Base-by-base conservation (phyloP, 2,797 vertebrate genomes). In the Sebastes steindachneri region DNA sequence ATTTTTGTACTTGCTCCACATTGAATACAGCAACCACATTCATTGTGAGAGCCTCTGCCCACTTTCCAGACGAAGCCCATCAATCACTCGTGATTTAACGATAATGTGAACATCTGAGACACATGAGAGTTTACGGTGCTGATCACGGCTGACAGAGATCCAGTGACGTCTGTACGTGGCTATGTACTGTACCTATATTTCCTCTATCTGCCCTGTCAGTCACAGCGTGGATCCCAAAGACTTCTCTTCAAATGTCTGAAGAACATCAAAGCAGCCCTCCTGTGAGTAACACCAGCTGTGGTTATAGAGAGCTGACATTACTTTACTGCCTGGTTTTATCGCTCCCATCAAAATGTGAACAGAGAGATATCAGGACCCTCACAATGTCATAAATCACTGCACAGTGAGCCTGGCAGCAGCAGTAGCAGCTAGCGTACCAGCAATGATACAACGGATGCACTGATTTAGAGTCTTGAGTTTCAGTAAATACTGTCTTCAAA, bases 291-390 rank as follows among this genome's bases (percentile, higher is more conserved):
- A 79, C 78, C 90, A 91, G 84, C 90, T 92, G 91, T 80, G 75
- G 85, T 89, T 90, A 85, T 75, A 74, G 83, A 85, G 86, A 86
- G 89, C 88, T 90, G 89, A 91, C 89, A 79, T 89, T 85, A 88
- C 87, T 94, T 94, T 93, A 94, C 83, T 82, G 88, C 73, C 85
- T 86, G 80, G 80, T 91, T 94, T 95, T 94, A 94, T 93, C 89
- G 76, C 83, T 74, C 45, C 87, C 90, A 90, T 95, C 93, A 94
- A 90, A 94, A 80, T 75, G 51, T 89, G 86, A 93, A 85, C 79
- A 63, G 55, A 75, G 82, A 84, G 71, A 83, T 91, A 94, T 91
- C 86, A 80, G 72, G 82, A 88, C 58, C 86, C 64, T 87, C 79
- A 86, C 74, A 83, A 83, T 80, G 83, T 60, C 45, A 89, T 92